Conservation (phyloP, 2,113 vertebrate species). For the Chaenocephalus aceratus region DNA sequence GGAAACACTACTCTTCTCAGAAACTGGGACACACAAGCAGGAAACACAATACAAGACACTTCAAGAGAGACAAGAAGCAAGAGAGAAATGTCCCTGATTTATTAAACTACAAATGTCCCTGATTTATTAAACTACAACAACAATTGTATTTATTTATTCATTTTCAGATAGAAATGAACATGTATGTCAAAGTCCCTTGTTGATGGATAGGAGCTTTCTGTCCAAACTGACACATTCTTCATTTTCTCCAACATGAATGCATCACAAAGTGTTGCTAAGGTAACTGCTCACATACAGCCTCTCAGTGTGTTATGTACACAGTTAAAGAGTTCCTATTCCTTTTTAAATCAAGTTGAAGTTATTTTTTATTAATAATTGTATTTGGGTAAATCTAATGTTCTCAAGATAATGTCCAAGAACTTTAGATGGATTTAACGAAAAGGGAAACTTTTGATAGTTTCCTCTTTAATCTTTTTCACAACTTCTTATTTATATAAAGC, state of each 20-base stretch:
- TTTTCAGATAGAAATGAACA: slow-evolving; percentile 2
- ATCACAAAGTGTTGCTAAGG: not conserved
- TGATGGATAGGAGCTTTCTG: not conserved
- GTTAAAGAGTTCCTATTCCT: not conserved
- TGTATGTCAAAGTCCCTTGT: not conserved
- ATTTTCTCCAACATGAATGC: not conserved
- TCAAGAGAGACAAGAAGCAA: not conserved
- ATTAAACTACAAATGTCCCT: not conserved
- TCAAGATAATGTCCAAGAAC: slow-evolving; percentile 8
- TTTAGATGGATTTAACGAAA: not conserved
- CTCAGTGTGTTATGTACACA: not conserved
- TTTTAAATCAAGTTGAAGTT: not conserved
- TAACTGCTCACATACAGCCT: not conserved
- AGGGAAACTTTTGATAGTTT: not conserved
- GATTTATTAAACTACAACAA: not conserved
- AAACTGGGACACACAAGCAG: not conserved
- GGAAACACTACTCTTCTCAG: slow-evolving; percentile 22
- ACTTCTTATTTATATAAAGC: not conserved
- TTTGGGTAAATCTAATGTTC: not conserved
- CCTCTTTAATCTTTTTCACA: slow-evolving; percentile 4
- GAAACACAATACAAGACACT: not conserved
- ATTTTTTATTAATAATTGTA: not conserved
- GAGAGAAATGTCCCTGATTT: too few relatives aligned
- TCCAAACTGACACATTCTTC: too few relatives aligned
- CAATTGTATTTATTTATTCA: not conserved